Evolutionary conservation across 2,113 vertebrate species (phyloP).

Genomic region (Rhabdomys dilectus): DNA sequence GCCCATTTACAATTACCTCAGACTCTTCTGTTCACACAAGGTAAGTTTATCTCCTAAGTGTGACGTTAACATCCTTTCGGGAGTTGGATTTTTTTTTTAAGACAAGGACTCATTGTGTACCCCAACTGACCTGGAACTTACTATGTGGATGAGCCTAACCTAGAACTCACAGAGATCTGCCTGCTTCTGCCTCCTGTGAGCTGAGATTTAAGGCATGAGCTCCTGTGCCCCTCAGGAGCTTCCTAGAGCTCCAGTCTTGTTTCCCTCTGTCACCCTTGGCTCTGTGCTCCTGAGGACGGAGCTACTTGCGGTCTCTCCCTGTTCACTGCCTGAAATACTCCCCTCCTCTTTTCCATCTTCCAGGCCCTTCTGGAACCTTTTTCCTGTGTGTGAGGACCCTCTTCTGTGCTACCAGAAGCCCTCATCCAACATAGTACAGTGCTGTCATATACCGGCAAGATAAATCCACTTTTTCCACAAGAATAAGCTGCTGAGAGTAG

Average conservation of each 20-base stretch:
- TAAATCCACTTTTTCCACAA: background rate
- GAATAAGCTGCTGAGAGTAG: background rate
- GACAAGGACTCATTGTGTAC: background rate
- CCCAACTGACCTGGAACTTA: background rate
- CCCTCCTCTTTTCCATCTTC: background rate
- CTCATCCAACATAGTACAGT: rapidly evolving
- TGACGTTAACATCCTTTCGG: background rate
- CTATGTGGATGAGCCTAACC: background rate
- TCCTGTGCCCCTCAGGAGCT: background rate
- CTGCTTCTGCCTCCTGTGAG: background rate
- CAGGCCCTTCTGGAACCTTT: background rate
- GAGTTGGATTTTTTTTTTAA: background rate
- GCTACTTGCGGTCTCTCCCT: background rate
- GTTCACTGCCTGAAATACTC: too few relatives aligned
- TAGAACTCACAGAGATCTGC: background rate
- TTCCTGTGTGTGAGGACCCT: background rate
- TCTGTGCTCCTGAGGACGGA: background rate
- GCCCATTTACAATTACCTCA: background rate
- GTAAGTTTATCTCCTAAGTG: background rate
- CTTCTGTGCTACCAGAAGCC: background rate
- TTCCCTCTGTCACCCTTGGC: background rate
- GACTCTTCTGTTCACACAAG: background rate
- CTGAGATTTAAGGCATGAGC: background rate
- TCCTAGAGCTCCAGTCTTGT: background rate
- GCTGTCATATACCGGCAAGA: rapidly evolving